Evolutionary conservation across 1,140 invertebrate genomes (phyloP), one percentile per base, ranked within the genome.

Genomic region (Teleogryllus occipitalis): DNA sequence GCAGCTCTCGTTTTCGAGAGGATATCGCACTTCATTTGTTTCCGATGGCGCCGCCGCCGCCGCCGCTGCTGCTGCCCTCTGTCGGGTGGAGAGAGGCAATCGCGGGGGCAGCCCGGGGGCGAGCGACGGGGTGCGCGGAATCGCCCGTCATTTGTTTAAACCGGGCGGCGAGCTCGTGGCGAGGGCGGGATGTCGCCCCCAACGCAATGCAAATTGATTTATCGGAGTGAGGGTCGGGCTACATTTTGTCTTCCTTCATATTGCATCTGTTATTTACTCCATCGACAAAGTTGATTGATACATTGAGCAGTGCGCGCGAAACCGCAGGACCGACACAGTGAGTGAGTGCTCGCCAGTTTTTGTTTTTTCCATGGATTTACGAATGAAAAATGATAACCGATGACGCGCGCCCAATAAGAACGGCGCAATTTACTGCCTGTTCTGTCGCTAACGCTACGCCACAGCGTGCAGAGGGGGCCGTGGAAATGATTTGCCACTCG

Each of bases 1-100:
- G 54, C 54, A 65, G 54, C 54, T 18, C 54, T 65, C 54, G 54
- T 65, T 65, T 18, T 65, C 54, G 54, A 65, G 18, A 65, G 54
- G 54, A 65, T 65, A 65, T 65, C 18, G 54, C 54, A 65, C 54
- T 65, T 65, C 54, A 65, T 65, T 65, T 65, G 54, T 65, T 65
- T 65, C 54, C 54, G 18, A 65, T 65, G 54, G 54, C 27, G 27
- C 27, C 27, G 1, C 27, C 27, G 27, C 27, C 27, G 27, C 27
- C 27, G 27, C n/a, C n/a, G n/a, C n/a, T n/a, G n/a, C 27, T 39
- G 27, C 27, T 39, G 27, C 27, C 27, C 27, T 39, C 27, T 39
- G 27, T 5, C 18, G 54, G 54, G 18, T 65, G 18, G 54, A 65
- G 54, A 65, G 54, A 18, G 54, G 54, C 10, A 65, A 65, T 65